These are phyloP conservation scores for Chirona hameri DNA, from an alignment of 2,888 invertebrate genomes.

Conservation along the genomic window DNA sequence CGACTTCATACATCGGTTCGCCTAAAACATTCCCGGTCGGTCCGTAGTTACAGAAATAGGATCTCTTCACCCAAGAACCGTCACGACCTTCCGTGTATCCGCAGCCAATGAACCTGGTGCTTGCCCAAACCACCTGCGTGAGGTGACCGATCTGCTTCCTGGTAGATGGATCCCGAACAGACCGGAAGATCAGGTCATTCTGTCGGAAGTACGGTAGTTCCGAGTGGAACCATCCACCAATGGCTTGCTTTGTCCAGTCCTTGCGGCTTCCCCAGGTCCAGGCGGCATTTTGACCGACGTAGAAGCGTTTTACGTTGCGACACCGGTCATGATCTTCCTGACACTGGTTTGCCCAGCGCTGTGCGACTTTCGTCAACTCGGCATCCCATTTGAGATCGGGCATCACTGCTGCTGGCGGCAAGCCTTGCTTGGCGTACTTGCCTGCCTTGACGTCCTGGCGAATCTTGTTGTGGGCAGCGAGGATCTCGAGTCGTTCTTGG, in stretches of 20 bases:
- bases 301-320: conserved; percentile 31
- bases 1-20: neutral
- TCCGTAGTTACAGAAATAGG: neutral
- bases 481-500: neutral
- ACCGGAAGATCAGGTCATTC: neutral
- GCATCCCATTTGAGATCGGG: conserved; percentile 69
- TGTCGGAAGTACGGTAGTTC: neutral
- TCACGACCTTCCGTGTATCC: neutral
- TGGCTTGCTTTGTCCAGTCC: neutral
- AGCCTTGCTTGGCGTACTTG: neutral
- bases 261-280: neutral
- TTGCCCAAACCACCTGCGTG: neutral
- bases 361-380: conserved; percentile 73
- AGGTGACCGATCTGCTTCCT: neutral
- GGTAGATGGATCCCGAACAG: neutral
- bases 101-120: neutral
- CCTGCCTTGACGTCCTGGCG: neutral
- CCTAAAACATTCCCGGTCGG: neutral
- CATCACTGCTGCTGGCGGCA: conserved; percentile 29
- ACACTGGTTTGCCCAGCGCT: conserved; percentile 77
- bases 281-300: conserved; percentile 35
- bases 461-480: neutral
- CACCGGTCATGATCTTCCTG: conserved; percentile 67
- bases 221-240: neutral
- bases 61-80: too few relatives aligned